Conservation (phyloP, 2,797 vertebrate species). For the Moxostoma hubbsi region DNA sequence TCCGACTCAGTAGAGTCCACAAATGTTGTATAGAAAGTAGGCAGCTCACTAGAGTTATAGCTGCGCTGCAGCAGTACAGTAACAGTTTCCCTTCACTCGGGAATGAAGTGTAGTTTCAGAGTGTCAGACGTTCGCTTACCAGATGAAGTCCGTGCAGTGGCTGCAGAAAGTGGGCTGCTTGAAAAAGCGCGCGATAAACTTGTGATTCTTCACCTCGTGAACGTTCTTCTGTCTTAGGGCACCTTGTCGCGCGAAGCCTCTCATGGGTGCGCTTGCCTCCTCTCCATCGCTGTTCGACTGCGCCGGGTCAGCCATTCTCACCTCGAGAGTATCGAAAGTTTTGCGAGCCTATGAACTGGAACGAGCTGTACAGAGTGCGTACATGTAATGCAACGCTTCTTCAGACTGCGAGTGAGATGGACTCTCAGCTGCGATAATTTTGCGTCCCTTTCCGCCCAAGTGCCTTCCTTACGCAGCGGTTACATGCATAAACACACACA, state of each 20-base stretch:
- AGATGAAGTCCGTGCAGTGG: conserved; percentile 98
- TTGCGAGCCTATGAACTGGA: conserved; percentile 8
- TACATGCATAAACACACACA: neutral
- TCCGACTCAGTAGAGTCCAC: neutral
- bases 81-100: conserved; percentile 9
- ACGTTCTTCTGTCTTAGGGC: conserved; percentile 95
- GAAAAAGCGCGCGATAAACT: conserved; percentile 94
- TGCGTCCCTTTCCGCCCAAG: conserved; percentile 43
- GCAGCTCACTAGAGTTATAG: neutral
- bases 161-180: conserved; percentile 96
- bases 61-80: neutral
- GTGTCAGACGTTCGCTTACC: conserved; percentile 73
- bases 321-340: conserved; percentile 40
- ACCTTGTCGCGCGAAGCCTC: conserved; percentile 89
- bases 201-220: conserved; percentile 94
- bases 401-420: conserved; percentile 14
- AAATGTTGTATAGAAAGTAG: neutral
- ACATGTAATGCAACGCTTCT: conserved; percentile 8
- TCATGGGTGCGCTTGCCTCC: conserved; percentile 78
- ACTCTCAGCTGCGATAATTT: neutral
- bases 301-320: conserved; percentile 68
- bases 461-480: neutral
- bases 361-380: conserved; percentile 22
- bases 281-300: conserved; percentile 81
- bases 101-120: neutral